Evolutionary conservation across 2,888 invertebrate genomes (phyloP), one percentile per base, ranked within the genome.

Genomic region (Caenorhabditis parvicauda): DNA sequence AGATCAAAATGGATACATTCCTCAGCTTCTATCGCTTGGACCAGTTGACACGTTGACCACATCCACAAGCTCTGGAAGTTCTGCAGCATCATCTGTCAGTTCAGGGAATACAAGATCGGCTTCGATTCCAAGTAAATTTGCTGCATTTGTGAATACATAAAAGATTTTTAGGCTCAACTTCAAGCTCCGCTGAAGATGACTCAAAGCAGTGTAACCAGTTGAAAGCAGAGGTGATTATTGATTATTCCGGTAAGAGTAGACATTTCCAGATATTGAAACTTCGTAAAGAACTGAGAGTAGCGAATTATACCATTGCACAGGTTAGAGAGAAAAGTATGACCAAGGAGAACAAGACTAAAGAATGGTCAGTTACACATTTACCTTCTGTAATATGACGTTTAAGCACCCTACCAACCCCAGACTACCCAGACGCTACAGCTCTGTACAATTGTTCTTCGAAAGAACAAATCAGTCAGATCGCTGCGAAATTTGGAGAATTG

Each of bases 351-450:
- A n/a, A n/a, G n/a, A 53, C 54, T n/a, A 55, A 58, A 55, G 58
- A 63, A 35, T 52, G 51, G 62, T 51, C 22, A 39, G n/a, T n/a
- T n/a, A n/a, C n/a, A n/a, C n/a, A n/a, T n/a, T n/a, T n/a, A n/a
- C n/a, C n/a, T n/a, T n/a, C n/a, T n/a, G n/a, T n/a, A n/a, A n/a
- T n/a, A 22, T 12, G 21, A 17, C 22, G 12, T 51, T 64, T 32
- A 35, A 60, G 64, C 51, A 48, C 54, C 17, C 32, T 55, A 12
- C 71, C 71, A 4, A 53, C 63, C 38, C 73, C 73, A 14, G 71
- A 74, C 49, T 74, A 71, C 45, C 71, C 70, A 38, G 67, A 70
- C 37, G 73, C 73, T 0, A 59, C 71, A n/a, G 51, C 62, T 21
- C 70, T 64, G 53, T 74, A 74, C 51, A 68, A 66, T n/a, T 59